Conservation (phyloP, 2,113 vertebrate species). For the Condylura cristata region DNA sequence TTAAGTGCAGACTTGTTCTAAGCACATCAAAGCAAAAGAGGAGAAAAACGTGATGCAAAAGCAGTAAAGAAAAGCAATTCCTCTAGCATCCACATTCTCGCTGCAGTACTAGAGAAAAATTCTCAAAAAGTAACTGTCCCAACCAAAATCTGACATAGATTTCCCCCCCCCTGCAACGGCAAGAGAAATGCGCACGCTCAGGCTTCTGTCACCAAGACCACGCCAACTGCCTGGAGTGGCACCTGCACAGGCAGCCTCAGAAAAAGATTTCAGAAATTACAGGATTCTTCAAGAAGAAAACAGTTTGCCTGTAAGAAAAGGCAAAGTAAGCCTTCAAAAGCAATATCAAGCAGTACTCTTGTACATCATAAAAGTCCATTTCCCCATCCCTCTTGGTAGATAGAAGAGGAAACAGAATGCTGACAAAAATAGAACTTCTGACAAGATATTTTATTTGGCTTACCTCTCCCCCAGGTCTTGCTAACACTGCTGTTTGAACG, state of each 20-base stretch:
- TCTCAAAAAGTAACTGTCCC: not conserved
- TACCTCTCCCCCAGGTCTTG: constrained; percentile 93
- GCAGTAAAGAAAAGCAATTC: constrained; percentile 29
- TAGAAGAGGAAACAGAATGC: constrained; percentile 35
- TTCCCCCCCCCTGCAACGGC: constrained; percentile 6
- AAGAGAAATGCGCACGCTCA: constrained; percentile 51
- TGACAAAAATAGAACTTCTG: constrained; percentile 73
- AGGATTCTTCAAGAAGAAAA: constrained; percentile 38
- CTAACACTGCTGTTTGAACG: constrained; percentile 89
- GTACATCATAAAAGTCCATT: constrained; percentile 43
- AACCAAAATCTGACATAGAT: constrained; percentile 23
- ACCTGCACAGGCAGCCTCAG: not conserved
- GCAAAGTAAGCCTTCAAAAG: constrained; percentile 34
- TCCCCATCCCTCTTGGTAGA: constrained; percentile 28
- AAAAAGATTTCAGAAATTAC: constrained; percentile 8
- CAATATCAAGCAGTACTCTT: constrained; percentile 43
- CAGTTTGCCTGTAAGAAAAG: constrained; percentile 36
- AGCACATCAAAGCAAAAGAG: not conserved
- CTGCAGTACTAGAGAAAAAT: not conserved
- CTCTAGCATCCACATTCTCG: not conserved
- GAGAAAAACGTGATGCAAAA: not conserved
- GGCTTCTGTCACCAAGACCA: constrained; percentile 57
- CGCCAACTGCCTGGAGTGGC: not conserved
- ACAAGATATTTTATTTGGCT: constrained; percentile 83
- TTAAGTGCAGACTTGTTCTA: not conserved